Evolutionary conservation across 2,113 vertebrate genomes (phyloP), one percentile per base, ranked within the genome.

Genomic region (Gyps fulvus): DNA sequence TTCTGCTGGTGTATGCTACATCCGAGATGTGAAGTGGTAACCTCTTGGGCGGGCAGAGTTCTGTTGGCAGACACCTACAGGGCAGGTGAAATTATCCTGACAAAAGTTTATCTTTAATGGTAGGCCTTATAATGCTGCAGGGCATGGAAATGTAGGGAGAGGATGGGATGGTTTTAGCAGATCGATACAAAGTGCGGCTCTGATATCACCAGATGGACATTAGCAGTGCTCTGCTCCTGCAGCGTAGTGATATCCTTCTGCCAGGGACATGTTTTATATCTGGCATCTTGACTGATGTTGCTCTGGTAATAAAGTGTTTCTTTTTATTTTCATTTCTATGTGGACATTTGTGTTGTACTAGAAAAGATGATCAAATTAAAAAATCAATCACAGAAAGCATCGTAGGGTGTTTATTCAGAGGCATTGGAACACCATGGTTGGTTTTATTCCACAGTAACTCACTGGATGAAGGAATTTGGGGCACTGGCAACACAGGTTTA

Each of bases 1-100:
- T 89, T 72, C 38, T 78, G 42, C 85, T 74, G 82, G 31, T 19
- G 9, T 29, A 1, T 2, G 7, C 2, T 6, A 17, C 31, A 9
- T 36, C n/a, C 26, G 69, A 76, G 49, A 20, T 0, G 2, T 43
- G 40, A 38, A 3, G 1, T 5, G 23, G 34, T 22, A 9, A 9
- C 23, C 15, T 18, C 61, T 55, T 0, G 0, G 25, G 31, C 52
- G 26, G 66, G 43, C 82, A 88, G n/a, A 59, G 43, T 11, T 76
- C 47, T 80, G 23, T 15, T 50, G 52, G 58, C 36, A 76, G 61
- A 25, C 6, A 13, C 32, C 47, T 38, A 5, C 16, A 36, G n/a
- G 42, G n/a, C 42, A 50, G 43, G 43, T 65, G 70, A 36, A 77
- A 86, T 70, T 61, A 40, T 38, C 36, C 70, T 57, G 73, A 36